These are phyloP conservation scores for Adineta ricciae DNA, from an alignment of 2,888 invertebrate species.

Conservation along the genomic window DNA sequence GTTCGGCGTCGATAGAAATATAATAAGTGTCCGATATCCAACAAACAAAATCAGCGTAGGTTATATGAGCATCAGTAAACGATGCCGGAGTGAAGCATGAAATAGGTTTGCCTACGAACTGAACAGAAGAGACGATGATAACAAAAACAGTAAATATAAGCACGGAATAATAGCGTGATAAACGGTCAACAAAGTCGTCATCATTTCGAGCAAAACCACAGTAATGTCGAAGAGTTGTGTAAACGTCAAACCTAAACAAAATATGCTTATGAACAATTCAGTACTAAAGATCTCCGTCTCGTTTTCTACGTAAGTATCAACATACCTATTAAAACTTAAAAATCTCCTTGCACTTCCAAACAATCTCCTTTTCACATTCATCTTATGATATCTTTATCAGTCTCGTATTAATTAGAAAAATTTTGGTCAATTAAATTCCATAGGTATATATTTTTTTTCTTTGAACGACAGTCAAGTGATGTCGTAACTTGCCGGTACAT, in stretches of 20 bases:
- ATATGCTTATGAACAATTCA: no score
- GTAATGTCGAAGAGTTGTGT: neutral
- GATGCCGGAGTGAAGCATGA: conserved; percentile 24
- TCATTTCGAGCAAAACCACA: conserved; percentile 23
- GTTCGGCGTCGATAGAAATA: conserved; percentile 13
- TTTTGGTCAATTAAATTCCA: no score
- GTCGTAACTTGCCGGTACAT: neutral
- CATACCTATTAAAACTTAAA: no score
- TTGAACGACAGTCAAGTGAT: neutral
- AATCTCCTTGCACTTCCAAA: no score
- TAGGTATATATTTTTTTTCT: neutral
- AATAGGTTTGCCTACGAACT: conserved; percentile 29
- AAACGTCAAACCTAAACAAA: neutral
- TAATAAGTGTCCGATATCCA: conserved; percentile 32
- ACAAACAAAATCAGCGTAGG: conserved; percentile 30
- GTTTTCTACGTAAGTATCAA: no score
- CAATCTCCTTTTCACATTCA: no score
- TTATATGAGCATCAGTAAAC: conserved; percentile 27
- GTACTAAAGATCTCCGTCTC: no score
- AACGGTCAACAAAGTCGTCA: conserved; percentile 32
- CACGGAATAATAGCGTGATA: conserved; percentile 25
- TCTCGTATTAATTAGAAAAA: no score
- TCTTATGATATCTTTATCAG: no score
- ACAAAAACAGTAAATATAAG: conserved; percentile 7
- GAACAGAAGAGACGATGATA: conserved; percentile 23